Evolutionary conservation across 2,113 vertebrate genomes (phyloP), one percentile per base, ranked within the genome.

Genomic region (Hypocryptadius cinnamomeus): DNA sequence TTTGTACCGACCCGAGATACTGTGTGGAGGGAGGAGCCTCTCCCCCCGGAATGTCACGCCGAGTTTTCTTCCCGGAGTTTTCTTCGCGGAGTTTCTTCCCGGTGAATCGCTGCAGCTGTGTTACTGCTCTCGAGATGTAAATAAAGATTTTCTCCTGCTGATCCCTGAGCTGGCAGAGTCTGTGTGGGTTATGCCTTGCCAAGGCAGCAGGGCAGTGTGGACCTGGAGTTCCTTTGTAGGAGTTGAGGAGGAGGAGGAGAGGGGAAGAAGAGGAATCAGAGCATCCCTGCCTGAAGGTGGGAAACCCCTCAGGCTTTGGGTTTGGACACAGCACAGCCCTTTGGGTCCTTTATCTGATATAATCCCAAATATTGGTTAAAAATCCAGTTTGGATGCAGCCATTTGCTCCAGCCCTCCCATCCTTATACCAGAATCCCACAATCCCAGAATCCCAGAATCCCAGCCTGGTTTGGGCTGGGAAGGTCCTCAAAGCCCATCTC

Each of bases 61-160:
- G 35, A 71, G 42, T 77, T 74, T 54, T 78, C 54, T 45, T 37
- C 74, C 79, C 37, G 0, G 63, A 68, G 65, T 56, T 56, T 31
- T 31, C 51, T 31, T 51, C 15, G 27, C 51, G 28, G 53, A 31
- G 51, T 31, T 48, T 76, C 45, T 56, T 71, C 74, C 85, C 5
- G 0, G 64, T 37, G 89, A 79, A 39, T 74, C 3, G 24, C 91
- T 65, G 81, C 69, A 79, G 65, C 79, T 68, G n/a, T 91, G 68
- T 84, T 63, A 66, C 69, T 54, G 74, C 91, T 95, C 12, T 3
- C 60, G 3, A 79, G 53, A 56, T 93, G 94, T 95, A 91, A 97
- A 97, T 97, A 97, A 97, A 97, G 61, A 39, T 69, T 79, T 82
- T 74, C 77, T 95, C 69, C 90, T 90, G 88, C 95, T 90, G 64